Percentiles rank a stretch among this genome's conserved stretches.
Conservation (phyloP, 2,797 vertebrate species). For the Poecilia wingei region DNA sequence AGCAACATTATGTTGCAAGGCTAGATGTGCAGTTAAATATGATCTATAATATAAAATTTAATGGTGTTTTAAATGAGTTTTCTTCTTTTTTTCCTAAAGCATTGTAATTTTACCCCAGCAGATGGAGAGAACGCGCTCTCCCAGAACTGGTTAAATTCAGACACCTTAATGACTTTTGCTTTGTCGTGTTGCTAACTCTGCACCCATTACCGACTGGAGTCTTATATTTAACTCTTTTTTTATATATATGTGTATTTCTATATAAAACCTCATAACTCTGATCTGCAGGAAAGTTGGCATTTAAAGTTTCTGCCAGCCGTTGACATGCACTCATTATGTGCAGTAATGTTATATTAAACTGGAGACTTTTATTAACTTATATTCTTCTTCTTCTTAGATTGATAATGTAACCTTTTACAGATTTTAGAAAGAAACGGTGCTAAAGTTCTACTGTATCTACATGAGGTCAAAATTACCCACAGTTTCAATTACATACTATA, state of each 20-base stretch:
- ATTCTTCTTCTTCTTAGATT: not conserved
- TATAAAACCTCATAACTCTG: not conserved
- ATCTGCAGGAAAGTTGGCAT: not conserved
- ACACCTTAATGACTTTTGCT: slow-evolving; percentile 4
- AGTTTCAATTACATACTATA: not conserved
- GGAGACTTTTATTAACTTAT: not conserved
- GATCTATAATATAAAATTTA: not conserved
- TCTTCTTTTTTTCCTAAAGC: not conserved
- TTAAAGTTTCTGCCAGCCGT: not conserved
- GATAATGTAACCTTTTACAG: not conserved
- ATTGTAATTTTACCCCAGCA: not conserved
- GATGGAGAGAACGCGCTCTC: not conserved
- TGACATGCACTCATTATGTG: not conserved
- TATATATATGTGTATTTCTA: not conserved
- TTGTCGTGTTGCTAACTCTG: not conserved
- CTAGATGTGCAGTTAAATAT: not conserved
- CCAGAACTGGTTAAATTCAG: not conserved
- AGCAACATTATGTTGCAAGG: not conserved
- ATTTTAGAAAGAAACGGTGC: not conserved
- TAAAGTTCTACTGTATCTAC: not conserved
- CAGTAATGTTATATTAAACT: not conserved
- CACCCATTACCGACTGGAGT: not conserved
- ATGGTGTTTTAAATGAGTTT: slow-evolving; percentile 8
- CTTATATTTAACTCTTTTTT: not conserved
- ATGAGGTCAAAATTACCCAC: not conserved